Percentiles rank a stretch among this genome's conserved stretches.
These are phyloP conservation scores for Danionella cerebrum DNA, from an alignment of 2,113 vertebrate species.

Conservation along the genomic window DNA sequence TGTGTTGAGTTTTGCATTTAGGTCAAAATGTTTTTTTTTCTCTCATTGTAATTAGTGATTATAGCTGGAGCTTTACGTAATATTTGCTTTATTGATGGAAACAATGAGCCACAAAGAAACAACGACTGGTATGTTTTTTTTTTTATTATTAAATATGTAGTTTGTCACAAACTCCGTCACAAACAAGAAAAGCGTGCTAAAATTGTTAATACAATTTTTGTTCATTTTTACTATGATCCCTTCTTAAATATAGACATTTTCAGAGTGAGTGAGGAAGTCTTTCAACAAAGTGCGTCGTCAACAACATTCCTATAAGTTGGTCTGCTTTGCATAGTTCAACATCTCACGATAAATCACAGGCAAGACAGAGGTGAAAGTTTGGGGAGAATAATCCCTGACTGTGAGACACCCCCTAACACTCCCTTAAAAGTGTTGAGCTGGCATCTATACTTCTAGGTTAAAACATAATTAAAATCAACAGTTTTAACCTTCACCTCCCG, in stretches of 20 bases:
- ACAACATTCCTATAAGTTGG: slow-evolving; percentile 36
- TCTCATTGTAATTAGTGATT: no score
- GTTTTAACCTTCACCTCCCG: not conserved
- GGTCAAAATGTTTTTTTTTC: no score
- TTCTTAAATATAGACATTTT: not conserved
- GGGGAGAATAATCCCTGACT: slow-evolving; percentile 35
- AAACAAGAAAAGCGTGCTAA: no score
- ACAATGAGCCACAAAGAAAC: no score
- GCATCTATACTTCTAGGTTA: not conserved
- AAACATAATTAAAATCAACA: not conserved
- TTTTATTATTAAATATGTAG: no score
- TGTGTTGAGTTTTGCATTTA: slow-evolving; percentile 37
- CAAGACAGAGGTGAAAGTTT: slow-evolving; percentile 32
- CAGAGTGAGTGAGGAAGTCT: slow-evolving; percentile 13
- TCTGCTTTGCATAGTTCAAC: slow-evolving; percentile 22
- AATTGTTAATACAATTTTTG: not conserved
- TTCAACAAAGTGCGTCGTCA: slow-evolving; percentile 30
- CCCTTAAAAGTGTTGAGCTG: not conserved
- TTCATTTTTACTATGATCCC: not conserved
- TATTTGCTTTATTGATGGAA: not conserved
- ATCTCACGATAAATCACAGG: slow-evolving; percentile 33
- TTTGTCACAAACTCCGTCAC: no score
- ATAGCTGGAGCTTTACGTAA: no score
- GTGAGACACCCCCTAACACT: slow-evolving; percentile 8
- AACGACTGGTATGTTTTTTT: no score